Evolutionary conservation across 2,797 vertebrate genomes (phyloP).

Genomic region (Iguana delicatissima): DNA sequence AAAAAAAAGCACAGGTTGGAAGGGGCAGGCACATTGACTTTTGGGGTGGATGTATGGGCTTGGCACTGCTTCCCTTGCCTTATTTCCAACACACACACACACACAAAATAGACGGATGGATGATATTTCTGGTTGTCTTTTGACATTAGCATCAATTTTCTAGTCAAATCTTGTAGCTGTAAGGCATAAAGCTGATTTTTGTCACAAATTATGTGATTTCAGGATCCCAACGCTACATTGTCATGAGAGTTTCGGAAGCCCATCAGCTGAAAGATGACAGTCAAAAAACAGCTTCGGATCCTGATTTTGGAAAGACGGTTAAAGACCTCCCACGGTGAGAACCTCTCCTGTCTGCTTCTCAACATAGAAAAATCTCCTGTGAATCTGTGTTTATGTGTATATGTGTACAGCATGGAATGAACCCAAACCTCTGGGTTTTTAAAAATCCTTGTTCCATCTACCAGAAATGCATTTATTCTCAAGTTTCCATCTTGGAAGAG

Average conservation of each 20-base stretch:
- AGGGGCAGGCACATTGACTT: no score
- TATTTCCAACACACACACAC: background rate
- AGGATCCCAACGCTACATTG: conserved; percentile 89
- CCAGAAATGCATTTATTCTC: background rate
- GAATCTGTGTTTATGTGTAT: background rate
- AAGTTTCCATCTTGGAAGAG: background rate
- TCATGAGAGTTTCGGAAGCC: conserved; percentile 88
- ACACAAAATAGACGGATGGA: background rate
- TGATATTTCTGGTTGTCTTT: background rate
- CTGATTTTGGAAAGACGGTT: conserved; percentile 90
- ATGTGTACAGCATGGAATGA: background rate
- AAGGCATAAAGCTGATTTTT: background rate
- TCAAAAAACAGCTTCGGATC: conserved; percentile 81
- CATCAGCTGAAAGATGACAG: conserved; percentile 88
- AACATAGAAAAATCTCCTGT: background rate
- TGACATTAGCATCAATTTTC: background rate
- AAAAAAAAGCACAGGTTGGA: background rate
- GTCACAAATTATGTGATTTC: background rate
- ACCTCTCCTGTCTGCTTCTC: fast-evolving
- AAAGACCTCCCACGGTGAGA: conserved; percentile 93
- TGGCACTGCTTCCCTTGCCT: background rate
- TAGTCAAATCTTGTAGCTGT: no score
- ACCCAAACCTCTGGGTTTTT: background rate
- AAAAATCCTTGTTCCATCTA: background rate
- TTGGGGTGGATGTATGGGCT: background rate